Conservation (phyloP, 1,140 invertebrate species). For the Neomicropteryx cornuta region DNA sequence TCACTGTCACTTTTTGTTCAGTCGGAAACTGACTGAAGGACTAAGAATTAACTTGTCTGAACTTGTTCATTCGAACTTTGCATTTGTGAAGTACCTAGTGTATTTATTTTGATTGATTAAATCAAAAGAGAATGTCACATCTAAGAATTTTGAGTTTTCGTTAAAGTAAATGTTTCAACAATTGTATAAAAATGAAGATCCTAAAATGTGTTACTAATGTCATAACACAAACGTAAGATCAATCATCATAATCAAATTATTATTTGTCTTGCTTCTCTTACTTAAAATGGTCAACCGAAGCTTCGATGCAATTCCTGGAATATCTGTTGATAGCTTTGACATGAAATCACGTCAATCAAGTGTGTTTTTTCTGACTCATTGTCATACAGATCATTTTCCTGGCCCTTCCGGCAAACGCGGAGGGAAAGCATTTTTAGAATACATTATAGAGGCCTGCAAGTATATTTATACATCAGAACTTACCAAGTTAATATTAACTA, state of each 20-base stretch:
- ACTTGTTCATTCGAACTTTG: too few relatives aligned
- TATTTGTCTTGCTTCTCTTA: conserved; percentile 3
- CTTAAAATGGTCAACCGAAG: too few relatives aligned
- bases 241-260: too few relatives aligned
- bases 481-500: conserved; percentile 27
- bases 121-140: too few relatives aligned
- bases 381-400: conserved; percentile 54
- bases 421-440: conserved; percentile 13
- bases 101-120: too few relatives aligned
- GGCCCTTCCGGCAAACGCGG: conserved; percentile 30
- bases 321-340: conserved; percentile 51
- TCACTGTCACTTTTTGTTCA: too few relatives aligned
- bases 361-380: conserved; percentile 57
- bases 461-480: conserved; percentile 36
- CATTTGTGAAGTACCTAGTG: too few relatives aligned
- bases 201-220: too few relatives aligned
- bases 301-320: conserved; percentile 49
- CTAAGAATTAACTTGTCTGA: too few relatives aligned
- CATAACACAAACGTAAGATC: too few relatives aligned
- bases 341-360: conserved; percentile 34
- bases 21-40: too few relatives aligned
- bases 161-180: conserved; percentile 2
- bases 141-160: too few relatives aligned
- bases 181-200: conserved; percentile 4
- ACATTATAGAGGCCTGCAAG: conserved; percentile 18